Evolutionary conservation across 2,797 vertebrate genomes (phyloP).

Genomic region (Ibycter americanus): DNA sequence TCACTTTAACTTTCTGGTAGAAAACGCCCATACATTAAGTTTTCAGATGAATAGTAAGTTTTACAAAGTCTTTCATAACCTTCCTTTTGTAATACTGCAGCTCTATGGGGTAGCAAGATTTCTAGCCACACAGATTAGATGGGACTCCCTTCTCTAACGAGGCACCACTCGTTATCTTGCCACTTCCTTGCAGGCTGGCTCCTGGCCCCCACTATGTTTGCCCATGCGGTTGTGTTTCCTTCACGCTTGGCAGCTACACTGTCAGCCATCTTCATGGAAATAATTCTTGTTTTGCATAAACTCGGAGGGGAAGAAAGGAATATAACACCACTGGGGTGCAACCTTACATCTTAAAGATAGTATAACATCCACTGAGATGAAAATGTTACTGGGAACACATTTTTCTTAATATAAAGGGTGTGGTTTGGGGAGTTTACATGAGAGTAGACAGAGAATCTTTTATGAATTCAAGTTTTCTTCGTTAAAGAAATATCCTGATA

Average conservation of each 20-base stretch:
- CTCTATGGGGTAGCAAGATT: neutral
- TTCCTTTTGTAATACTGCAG: neutral
- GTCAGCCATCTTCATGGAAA: neutral
- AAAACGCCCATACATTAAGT: neutral
- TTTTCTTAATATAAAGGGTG: neutral
- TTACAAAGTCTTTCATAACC: neutral
- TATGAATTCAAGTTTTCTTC: neutral
- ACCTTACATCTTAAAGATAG: neutral
- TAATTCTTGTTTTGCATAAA: neutral
- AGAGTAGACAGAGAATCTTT: neutral
- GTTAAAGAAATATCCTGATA: neutral
- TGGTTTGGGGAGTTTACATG: neutral
- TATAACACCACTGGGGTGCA: neutral
- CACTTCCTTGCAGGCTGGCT: neutral
- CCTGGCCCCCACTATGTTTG: neutral
- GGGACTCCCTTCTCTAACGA: accelerated
- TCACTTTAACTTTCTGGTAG: neutral
- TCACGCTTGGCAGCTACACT: neutral
- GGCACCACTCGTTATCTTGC: neutral
- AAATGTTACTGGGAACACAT: neutral
- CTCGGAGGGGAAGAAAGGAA: neutral
- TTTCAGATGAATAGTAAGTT: neutral
- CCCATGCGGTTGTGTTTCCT: neutral
- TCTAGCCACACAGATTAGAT: neutral
- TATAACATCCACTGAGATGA: neutral